Evolutionary conservation across 2,888 invertebrate genomes (phyloP), one percentile per base, ranked within the genome.

Genomic region (Luperina testacea): DNA sequence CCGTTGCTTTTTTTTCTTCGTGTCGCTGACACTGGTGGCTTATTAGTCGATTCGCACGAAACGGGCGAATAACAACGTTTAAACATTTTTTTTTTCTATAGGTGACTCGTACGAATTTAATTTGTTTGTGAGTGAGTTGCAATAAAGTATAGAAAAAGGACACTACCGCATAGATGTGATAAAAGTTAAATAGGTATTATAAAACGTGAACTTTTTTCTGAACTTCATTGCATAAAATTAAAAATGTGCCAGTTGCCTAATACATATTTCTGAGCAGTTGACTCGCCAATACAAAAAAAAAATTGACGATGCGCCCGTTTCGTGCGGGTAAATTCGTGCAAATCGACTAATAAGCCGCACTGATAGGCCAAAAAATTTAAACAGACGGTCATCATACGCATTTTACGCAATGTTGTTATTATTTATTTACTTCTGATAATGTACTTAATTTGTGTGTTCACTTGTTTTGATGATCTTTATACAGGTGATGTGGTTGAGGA

Each of bases 401-500:
- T n/a, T 20, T 4, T 20, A 32, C 8, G 20, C 11, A 24, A n/a
- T n/a, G 6, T 38, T n/a, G 17, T 17, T 32, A 32, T 38, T 51
- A 2, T 11, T 17, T 53, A 57, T 57, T 32, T 63, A 9, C n/a
- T 64, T 51, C 45, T 42, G 24, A 11, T 53, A n/a, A 53, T 42
- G 6, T 45, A n/a, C n/a, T n/a, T n/a, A 20, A 20, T 32, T 64
- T 32, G 11, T 77, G 7, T 61, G 27, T 68, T 61, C 0, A 17
- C 68, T 51, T 76, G 2, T 53, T 32, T 80, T 38, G 1, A 32
- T 69, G 1, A n/a, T n/a, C 64, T 79, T 53, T 9, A 48, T 48
- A 15, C 88, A 98, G 98, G 98, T 98, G 72, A 97, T 98, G 97
- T 98, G 98, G 98, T 95, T 98, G 73, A 95, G 97, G 61, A 97